These are phyloP conservation scores for Andrena bicolor DNA, from an alignment of 2,888 invertebrate species.

Conservation along the genomic window DNA sequence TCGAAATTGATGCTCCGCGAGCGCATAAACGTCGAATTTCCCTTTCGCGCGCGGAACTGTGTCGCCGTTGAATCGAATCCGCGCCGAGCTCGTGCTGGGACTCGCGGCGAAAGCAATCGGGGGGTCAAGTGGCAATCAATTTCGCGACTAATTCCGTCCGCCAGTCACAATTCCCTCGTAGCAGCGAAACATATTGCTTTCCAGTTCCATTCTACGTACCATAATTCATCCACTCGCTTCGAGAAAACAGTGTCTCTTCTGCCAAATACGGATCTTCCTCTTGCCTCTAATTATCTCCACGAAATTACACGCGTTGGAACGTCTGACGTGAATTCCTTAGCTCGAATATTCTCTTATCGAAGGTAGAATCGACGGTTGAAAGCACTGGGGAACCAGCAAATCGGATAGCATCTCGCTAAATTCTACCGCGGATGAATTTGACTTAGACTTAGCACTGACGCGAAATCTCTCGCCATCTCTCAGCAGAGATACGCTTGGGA, in stretches of 20 bases:
- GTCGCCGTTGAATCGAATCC: slow-evolving; percentile 23
- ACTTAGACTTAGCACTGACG: too few relatives aligned
- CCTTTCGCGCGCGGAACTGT: slow-evolving; percentile 42
- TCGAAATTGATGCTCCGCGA: slow-evolving; percentile 40
- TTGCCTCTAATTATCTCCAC: neutral
- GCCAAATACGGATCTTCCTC: neutral
- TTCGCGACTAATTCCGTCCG: slow-evolving; percentile 1
- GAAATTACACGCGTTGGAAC: neutral
- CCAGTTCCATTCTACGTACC: too few relatives aligned
- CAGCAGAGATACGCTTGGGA: neutral
- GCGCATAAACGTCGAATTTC: slow-evolving; percentile 32
- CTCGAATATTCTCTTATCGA: neutral
- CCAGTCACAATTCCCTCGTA: neutral
- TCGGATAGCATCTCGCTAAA: too few relatives aligned
- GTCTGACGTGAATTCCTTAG: neutral
- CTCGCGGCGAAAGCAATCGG: slow-evolving; percentile 11
- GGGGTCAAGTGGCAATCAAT: slow-evolving; percentile 38
- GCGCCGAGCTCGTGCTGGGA: slow-evolving; percentile 6
- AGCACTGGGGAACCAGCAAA: too few relatives aligned
- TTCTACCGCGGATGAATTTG: too few relatives aligned
- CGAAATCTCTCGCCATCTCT: neutral
- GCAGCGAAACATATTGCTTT: neutral
- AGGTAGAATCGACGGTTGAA: neutral
- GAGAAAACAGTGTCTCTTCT: too few relatives aligned
- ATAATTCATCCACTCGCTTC: too few relatives aligned